These are phyloP conservation scores for Drosophila parvula DNA, from an alignment of 1,140 invertebrate species.

Conservation along the genomic window DNA sequence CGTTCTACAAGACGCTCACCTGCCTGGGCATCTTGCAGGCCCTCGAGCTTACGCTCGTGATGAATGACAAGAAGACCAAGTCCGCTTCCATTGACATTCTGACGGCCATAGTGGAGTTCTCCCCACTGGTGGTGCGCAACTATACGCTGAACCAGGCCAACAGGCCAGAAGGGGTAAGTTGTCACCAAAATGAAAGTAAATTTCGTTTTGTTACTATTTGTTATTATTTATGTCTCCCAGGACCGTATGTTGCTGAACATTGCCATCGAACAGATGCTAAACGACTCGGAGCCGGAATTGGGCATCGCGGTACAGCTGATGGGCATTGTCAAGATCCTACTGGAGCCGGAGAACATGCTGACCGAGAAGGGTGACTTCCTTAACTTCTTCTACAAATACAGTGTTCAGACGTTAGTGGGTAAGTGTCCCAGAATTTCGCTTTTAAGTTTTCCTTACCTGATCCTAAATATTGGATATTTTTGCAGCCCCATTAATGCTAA, in stretches of 20 bases:
- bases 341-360: slow-evolving; percentile 99
- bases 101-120: slow-evolving; percentile 99
- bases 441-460: not conserved
- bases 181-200: not conserved
- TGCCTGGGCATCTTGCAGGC: slow-evolving; percentile 96
- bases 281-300: slow-evolving; percentile 94
- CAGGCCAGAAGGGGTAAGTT: slow-evolving; percentile 92
- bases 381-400: slow-evolving; percentile 99
- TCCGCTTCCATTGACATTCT: slow-evolving; percentile 98
- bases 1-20: slow-evolving; percentile 98
- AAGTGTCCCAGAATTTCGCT: slow-evolving; percentile 55
- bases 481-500: slow-evolving; percentile 93
- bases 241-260: slow-evolving; percentile 98
- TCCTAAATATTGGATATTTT: slow-evolving; percentile 26
- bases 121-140: slow-evolving; percentile 98
- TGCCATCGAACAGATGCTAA: slow-evolving; percentile 98
- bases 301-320: slow-evolving; percentile 98
- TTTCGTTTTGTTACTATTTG: not conserved
- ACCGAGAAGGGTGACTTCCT: slow-evolving; percentile 99
- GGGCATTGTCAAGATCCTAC: slow-evolving; percentile 95
- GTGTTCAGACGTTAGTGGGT: slow-evolving; percentile 97
- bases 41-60: slow-evolving; percentile 96
- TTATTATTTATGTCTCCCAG: slow-evolving; percentile 79
- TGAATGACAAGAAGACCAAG: slow-evolving; percentile 97
- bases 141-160: slow-evolving; percentile 96